Conservation (phyloP, 2,113 vertebrate species). For the Mormyrus iriodes region DNA sequence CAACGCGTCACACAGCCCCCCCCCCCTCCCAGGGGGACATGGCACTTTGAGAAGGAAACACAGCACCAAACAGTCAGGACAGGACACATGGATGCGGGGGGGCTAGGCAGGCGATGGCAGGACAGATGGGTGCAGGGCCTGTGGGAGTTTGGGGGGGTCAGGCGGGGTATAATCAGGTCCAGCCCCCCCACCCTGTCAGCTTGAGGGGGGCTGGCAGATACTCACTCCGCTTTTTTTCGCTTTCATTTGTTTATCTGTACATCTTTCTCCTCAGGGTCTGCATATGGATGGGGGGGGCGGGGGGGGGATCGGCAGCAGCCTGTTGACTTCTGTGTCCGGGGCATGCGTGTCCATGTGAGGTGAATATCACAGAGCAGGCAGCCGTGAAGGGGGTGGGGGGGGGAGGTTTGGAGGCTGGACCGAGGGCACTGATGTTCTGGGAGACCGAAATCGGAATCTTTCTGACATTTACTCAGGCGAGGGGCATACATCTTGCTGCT, state of each 20-base stretch:
- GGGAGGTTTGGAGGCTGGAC: neutral
- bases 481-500: neutral
- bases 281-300: neutral
- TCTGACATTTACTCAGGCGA: neutral
- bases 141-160: conserved; percentile 9
- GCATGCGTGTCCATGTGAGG: neutral
- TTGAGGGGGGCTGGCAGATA: neutral
- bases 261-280: neutral
- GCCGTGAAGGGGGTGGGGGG: neutral
- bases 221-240: neutral
- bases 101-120: neutral
- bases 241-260: neutral
- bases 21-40: neutral
- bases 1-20: neutral
- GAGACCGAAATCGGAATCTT: neutral
- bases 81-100: neutral
- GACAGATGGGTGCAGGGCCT: conserved; percentile 19
- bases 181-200: conserved; percentile 10
- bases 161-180: neutral
- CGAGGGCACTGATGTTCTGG: neutral
- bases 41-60: neutral
- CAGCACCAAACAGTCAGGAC: conserved; percentile 5
- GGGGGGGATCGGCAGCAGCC: neutral
- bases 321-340: neutral
- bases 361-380: conserved; percentile 9